These are phyloP conservation scores for Papilio machaon DNA, from an alignment of 1,140 invertebrate genomes.

Conservation along the genomic window DNA sequence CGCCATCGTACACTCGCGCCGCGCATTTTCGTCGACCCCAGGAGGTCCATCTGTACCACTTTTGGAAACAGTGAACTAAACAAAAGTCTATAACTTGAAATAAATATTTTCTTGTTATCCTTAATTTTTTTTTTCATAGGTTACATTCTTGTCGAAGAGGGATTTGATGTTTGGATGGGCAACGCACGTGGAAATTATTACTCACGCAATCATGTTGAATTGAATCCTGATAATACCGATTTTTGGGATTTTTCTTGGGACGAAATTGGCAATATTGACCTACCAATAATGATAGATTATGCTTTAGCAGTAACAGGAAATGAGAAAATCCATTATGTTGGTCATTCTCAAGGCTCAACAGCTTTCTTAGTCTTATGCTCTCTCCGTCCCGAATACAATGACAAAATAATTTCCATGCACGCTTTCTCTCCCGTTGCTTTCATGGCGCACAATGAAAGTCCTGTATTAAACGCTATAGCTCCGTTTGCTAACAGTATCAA, in stretches of 20 bases:
- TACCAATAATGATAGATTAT: constrained; percentile 86
- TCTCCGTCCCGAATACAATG: constrained; percentile 83
- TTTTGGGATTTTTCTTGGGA: constrained; percentile 85
- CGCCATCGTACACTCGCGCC: background rate
- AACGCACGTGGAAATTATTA: constrained; percentile 87
- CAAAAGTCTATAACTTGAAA: background rate
- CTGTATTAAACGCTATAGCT: constrained; percentile 54
- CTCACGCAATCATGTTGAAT: constrained; percentile 81
- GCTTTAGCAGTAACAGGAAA: constrained; percentile 78
- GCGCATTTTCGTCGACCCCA: too few relatives aligned
- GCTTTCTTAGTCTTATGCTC: constrained; percentile 83
- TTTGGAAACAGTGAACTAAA: too few relatives aligned
- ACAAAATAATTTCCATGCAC: constrained; percentile 80
- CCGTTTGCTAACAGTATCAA: constrained; percentile 46
- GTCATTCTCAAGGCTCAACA: constrained; percentile 82
- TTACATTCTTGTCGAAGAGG: constrained; percentile 58
- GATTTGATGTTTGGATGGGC: constrained; percentile 87
- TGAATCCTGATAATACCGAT: constrained; percentile 60
- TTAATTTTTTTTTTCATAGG: constrained; percentile 33
- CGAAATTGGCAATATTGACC: constrained; percentile 84
- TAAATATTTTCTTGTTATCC: background rate
- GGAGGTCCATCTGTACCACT: too few relatives aligned
- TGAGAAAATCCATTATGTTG: constrained; percentile 78
- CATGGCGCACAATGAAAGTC: constrained; percentile 67
- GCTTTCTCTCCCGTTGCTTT: constrained; percentile 85